phyloP scores from a whole-genome alignment of 2,113 vertebrate species.

The Silurus meridionalis region DNA sequence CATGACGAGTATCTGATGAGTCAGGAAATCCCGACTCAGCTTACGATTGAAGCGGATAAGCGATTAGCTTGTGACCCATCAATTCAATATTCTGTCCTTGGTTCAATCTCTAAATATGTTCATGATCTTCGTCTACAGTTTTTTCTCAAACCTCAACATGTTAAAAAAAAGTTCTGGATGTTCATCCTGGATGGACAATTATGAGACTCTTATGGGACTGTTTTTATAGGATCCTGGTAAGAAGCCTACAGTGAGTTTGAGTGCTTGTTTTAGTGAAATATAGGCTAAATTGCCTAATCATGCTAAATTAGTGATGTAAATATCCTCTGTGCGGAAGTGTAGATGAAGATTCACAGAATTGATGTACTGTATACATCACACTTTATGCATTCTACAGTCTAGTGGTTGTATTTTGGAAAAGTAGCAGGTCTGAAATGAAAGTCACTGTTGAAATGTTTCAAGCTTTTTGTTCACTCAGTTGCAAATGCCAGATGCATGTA shows the following conservation, averaged over 20 bases:
- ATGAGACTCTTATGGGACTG: not conserved
- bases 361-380: not conserved
- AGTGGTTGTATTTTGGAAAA: too few species aligned
- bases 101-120: not conserved
- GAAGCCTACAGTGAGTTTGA: not conserved
- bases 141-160: not conserved
- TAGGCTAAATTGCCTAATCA: not conserved
- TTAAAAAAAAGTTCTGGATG: not conserved
- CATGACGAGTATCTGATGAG: too few species aligned
- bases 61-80: not conserved
- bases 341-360: not conserved
- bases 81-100: not conserved
- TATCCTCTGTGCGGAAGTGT: not conserved
- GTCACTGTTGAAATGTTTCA: too few species aligned
- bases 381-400: too few species aligned
- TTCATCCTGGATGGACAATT: not conserved
- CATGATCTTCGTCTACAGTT: not conserved
- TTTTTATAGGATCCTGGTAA: not conserved
- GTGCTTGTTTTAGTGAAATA: not conserved
- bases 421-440: too few species aligned
- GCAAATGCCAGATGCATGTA: too few species aligned
- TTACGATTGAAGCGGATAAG: not conserved
- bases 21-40: not conserved
- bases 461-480: too few species aligned
- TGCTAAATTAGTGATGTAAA: not conserved